Evolutionary conservation across 2,113 vertebrate genomes (phyloP), one percentile per base, ranked within the genome.

Genomic region (Probosciger aterrimus): DNA sequence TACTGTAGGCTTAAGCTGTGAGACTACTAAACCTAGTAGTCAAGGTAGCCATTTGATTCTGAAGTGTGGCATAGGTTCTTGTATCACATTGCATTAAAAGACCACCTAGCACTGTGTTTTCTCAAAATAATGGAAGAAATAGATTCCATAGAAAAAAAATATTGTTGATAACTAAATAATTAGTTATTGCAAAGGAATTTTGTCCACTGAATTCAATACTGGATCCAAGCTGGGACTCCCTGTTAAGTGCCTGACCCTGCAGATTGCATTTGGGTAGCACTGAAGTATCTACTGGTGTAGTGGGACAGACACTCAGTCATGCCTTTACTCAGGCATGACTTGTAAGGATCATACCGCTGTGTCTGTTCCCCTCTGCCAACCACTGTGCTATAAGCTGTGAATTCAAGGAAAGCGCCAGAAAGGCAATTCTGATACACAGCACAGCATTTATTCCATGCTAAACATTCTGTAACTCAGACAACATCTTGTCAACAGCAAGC

Each of bases 51-150:
- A 60, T 92, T 74, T 86, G n/a, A 68, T 94, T 94, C 78, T 63
- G 39, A 86, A 97, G 76, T 53, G 43, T 43, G 17, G 41, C 52
- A 7, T 35, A 63, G 35, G 25, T 77, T 92, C 47, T 65, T 81
- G 14, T 53, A 44, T 63, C 37, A 39, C 8, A 19, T 33, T 82
- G 18, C 49, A 27, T 27, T 64, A 46, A 74, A 79, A 80, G 35
- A 82, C 2, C 11, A 67, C 53, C 97, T 89, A 85, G 67, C 92
- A 95, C 93, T 94, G 85, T 77, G 73, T 97, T 98, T 98, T 98
- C 96, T 97, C 96, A 97, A 97, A 97, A 88, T 71, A 82, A 67
- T n/a, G 30, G n/a, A 59, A 92, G 23, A 69, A 95, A 68, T 41
- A 6, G 27, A 82, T 84, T 67, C 46, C 6, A 35, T 33, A 28